Evolutionary conservation across 1,140 invertebrate species (phyloP).

Genomic region (Amphibalanus amphitrite): DNA sequence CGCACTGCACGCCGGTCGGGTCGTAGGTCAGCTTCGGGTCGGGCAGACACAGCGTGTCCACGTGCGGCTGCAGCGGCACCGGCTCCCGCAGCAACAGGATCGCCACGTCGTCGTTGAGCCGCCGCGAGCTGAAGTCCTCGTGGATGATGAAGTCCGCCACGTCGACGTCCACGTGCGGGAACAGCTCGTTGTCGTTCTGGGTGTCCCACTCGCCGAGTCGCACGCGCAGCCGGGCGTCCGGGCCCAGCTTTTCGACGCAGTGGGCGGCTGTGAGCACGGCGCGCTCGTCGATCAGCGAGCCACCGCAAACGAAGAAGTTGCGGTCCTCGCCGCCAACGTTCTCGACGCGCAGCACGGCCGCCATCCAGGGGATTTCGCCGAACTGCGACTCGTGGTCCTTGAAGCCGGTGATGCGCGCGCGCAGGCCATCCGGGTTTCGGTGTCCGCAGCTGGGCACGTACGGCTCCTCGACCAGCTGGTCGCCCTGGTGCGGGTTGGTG

Average conservation of each 20-base stretch:
- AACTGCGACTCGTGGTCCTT: constrained; percentile 17
- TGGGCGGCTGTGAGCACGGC: constrained; percentile 55
- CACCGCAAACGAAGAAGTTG: constrained; percentile 38
- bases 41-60: constrained; percentile 50
- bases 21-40: constrained; percentile 6
- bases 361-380: constrained; percentile 20
- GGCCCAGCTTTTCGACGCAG: constrained; percentile 31
- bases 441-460: neutral
- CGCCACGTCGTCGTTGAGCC: constrained; percentile 47
- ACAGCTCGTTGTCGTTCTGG: constrained; percentile 49
- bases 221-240: constrained; percentile 15
- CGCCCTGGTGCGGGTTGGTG: neutral
- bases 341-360: constrained; percentile 47
- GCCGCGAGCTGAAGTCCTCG: constrained; percentile 25
- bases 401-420: constrained; percentile 11
- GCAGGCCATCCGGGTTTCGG: neutral
- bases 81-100: constrained; percentile 38
- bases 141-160: constrained; percentile 39
- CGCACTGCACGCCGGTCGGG: constrained; percentile 30
- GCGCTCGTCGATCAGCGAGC: constrained; percentile 46
- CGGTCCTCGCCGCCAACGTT: constrained; percentile 25
- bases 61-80: constrained; percentile 40
- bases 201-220: constrained; percentile 61
- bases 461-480: neutral
- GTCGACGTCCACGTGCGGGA: constrained; percentile 46